Evolutionary conservation across 2,888 invertebrate species (phyloP).

Genomic region (Meteorus colon): DNA sequence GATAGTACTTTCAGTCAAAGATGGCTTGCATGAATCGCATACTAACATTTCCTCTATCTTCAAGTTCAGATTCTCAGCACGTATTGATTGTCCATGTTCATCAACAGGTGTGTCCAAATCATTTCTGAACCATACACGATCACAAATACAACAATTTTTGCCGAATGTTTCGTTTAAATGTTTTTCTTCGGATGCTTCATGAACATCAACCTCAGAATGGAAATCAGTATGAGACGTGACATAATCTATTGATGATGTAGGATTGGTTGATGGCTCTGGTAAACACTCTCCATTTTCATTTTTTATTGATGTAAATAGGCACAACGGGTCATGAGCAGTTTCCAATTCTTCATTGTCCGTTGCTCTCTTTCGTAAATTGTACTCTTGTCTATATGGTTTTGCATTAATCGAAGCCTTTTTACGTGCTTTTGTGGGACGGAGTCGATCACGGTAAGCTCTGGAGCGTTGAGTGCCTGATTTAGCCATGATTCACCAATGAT

Average conservation of each 20-base stretch:
- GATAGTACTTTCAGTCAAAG: constrained; percentile 16
- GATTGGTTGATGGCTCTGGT: not conserved
- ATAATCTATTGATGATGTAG: not conserved
- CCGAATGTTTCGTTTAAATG: not conserved
- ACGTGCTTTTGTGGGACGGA: not conserved
- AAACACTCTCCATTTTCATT: not conserved
- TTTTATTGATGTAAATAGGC: not conserved
- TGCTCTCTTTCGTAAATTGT: not conserved
- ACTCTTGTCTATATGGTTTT: not conserved
- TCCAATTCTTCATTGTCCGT: not conserved
- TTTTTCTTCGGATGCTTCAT: not conserved
- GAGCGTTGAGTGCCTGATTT: not conserved
- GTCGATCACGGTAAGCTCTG: not conserved
- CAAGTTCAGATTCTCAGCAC: constrained; percentile 3
- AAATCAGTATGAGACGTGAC: constrained; percentile 5
- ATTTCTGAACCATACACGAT: constrained; percentile 66
- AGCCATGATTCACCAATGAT: not conserved
- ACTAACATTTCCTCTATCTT: not conserved
- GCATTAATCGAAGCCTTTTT: not conserved
- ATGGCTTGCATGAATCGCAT: constrained; percentile 29
- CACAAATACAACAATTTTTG: constrained; percentile 63
- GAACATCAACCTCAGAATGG: not conserved
- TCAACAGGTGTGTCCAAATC: constrained; percentile 49
- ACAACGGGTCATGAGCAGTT: not conserved
- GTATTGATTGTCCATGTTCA: constrained; percentile 16